A percentile compares a stretch with the other conserved stretches of the same genome.
Conservation (phyloP, 2,888 invertebrate genomes). For the Listrodromus nycthemerus region DNA sequence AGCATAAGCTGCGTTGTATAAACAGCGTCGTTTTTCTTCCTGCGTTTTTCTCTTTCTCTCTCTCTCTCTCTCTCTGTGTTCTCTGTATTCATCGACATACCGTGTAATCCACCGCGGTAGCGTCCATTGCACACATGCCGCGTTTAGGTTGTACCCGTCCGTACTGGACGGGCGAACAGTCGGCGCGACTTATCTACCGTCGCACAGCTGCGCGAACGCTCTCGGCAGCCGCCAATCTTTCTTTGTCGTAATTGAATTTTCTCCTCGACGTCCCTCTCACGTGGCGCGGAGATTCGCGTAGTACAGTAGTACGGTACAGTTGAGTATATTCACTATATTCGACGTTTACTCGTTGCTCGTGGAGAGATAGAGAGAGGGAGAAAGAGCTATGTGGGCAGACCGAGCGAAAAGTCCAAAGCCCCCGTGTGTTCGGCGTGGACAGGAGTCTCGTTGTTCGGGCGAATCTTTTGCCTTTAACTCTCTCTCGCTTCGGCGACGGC, state of each 20-base stretch:
- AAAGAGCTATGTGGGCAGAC: neutral
- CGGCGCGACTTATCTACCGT: slow-evolving; percentile 52
- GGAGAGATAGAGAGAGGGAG: no score
- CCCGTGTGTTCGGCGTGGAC: slow-evolving; percentile 59
- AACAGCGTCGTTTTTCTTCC: slow-evolving; percentile 43
- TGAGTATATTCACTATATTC: neutral
- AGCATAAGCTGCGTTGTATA: slow-evolving; percentile 21
- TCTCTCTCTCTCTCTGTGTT: neutral
- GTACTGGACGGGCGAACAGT: slow-evolving; percentile 20
- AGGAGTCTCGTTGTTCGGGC: slow-evolving; percentile 77
- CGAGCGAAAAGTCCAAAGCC: neutral
- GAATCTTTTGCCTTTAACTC: neutral
- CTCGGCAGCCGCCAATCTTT: slow-evolving; percentile 54
- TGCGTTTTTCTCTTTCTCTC: slow-evolving; percentile 6
- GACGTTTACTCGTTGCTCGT: neutral
- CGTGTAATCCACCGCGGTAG: neutral
- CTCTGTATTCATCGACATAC: slow-evolving; percentile 42
- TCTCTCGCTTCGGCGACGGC: slow-evolving; percentile 68
- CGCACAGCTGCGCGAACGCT: slow-evolving; percentile 53
- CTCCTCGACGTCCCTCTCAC: slow-evolving; percentile 73
- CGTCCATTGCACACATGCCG: slow-evolving; percentile 12
- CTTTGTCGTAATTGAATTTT: slow-evolving; percentile 78
- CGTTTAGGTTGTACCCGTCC: slow-evolving; percentile 3
- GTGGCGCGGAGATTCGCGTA: slow-evolving; percentile 21
- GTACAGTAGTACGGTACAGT: slow-evolving; percentile 33